Conservation (phyloP, 64 coral and sea anemone species). For the Catalaphyllia jardinei region DNA sequence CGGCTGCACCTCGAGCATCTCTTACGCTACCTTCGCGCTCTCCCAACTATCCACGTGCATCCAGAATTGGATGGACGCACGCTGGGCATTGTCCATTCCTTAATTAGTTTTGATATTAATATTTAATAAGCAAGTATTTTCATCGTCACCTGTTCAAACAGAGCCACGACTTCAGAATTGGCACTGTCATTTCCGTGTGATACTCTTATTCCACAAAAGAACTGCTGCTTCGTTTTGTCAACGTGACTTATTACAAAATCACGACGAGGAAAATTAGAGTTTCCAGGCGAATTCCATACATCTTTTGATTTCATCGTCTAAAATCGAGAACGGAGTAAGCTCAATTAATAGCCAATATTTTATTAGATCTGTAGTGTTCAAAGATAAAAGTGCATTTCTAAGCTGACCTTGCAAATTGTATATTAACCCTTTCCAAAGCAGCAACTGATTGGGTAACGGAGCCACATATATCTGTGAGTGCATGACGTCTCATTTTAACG, state of each 20-base stretch:
- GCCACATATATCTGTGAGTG: no score
- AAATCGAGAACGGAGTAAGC: neutral
- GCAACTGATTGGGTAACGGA: no score
- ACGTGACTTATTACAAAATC: neutral
- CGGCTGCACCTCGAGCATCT: no score
- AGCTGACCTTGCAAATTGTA: neutral
- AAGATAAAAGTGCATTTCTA: neutral
- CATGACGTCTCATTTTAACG: no score
- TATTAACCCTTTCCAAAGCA: no score
- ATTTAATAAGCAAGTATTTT: no score
- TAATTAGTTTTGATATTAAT: no score
- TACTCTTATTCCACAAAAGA: conserved; percentile 3
- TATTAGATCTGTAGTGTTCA: neutral
- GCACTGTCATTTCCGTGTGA: neutral
- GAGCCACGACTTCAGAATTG: neutral
- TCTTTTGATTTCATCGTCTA: neutral
- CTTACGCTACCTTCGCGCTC: no score
- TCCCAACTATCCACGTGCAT: no score
- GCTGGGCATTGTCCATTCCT: no score
- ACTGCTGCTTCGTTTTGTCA: neutral
- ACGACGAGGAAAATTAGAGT: neutral
- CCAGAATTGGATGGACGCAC: no score
- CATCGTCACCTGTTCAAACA: neutral
- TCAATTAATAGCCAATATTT: neutral
- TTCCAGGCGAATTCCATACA: conserved; percentile 8